These are phyloP conservation scores for Zelleria hepariella DNA, from an alignment of 2,888 invertebrate genomes.

Conservation along the genomic window DNA sequence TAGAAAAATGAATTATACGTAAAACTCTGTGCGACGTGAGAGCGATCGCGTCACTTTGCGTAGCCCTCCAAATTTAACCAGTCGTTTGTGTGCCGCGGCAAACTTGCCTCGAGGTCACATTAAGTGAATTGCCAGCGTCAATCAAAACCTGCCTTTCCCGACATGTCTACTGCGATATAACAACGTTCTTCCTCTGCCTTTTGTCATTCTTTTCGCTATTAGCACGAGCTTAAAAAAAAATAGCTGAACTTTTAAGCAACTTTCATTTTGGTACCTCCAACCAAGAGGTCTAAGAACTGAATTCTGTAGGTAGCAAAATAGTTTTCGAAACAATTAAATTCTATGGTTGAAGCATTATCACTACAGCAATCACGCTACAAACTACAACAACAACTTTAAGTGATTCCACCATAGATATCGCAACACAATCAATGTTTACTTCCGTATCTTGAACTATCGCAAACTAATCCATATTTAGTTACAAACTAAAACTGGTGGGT, in stretches of 20 bases:
- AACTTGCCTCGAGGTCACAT: conserved; percentile 69
- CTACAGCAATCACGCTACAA: background rate
- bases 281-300: too few relatives aligned
- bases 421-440: background rate
- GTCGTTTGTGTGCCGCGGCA: conserved; percentile 60
- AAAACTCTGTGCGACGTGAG: conserved; percentile 64
- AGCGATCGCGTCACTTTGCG: conserved; percentile 68
- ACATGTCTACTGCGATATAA: conserved; percentile 25
- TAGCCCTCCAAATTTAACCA: conserved; percentile 69
- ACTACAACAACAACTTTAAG: background rate
- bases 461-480: conserved; percentile 2
- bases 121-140: conserved; percentile 69
- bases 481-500: conserved; percentile 1
- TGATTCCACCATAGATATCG: background rate
- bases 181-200: background rate
- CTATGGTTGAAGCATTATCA: background rate
- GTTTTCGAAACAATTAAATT: background rate
- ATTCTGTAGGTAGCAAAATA: background rate
- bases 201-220: conserved; percentile 17
- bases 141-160: conserved; percentile 59
- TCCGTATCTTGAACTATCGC: background rate
- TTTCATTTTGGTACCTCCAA: conserved; percentile 39
- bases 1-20: conserved; percentile 68
- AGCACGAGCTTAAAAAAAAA: conserved; percentile 26
- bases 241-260: conserved; percentile 17